Evolutionary conservation across 92 coral and sea anemone species (phyloP).

Genomic region (Virgularia gustaviana): DNA sequence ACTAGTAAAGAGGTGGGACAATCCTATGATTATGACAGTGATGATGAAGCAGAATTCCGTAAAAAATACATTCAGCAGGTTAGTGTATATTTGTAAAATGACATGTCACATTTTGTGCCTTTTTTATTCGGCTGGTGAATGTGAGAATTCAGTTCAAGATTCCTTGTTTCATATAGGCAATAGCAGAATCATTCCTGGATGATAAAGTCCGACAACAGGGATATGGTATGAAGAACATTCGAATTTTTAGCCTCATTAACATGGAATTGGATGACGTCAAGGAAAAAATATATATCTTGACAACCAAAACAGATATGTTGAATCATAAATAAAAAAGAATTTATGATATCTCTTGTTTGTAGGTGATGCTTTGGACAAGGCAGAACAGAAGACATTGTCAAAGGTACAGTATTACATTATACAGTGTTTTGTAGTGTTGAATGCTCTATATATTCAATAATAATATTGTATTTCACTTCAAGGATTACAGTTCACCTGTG

Average conservation of each 20-base stretch:
- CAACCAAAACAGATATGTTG: too few relatives aligned
- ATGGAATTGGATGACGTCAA: background rate
- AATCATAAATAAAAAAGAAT: too few relatives aligned
- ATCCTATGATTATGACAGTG: slow-evolving; percentile 71
- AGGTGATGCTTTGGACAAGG: slow-evolving; percentile 25
- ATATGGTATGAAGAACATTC: slow-evolving; percentile 47
- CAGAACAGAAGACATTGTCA: slow-evolving; percentile 19
- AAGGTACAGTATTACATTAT: background rate
- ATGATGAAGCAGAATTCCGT: slow-evolving; percentile 80
- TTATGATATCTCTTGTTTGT: background rate
- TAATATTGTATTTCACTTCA: too few relatives aligned
- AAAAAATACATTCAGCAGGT: slow-evolving; percentile 83
- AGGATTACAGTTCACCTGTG: slow-evolving; percentile 71
- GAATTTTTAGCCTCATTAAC: background rate
- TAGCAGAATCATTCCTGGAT: slow-evolving; percentile 78
- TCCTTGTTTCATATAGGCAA: too few relatives aligned
- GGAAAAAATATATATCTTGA: too few relatives aligned
- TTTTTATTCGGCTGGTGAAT: background rate
- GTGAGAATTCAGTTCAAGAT: too few relatives aligned
- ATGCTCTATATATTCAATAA: too few relatives aligned
- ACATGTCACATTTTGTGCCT: background rate
- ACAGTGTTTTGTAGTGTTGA: too few relatives aligned
- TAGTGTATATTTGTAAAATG: background rate
- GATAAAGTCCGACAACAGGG: slow-evolving; percentile 70
- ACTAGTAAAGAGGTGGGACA: slow-evolving; percentile 54